Evolutionary conservation across 2,113 vertebrate species (phyloP), one percentile per base, ranked within the genome.

Genomic region (Coreoperca whiteheadi): DNA sequence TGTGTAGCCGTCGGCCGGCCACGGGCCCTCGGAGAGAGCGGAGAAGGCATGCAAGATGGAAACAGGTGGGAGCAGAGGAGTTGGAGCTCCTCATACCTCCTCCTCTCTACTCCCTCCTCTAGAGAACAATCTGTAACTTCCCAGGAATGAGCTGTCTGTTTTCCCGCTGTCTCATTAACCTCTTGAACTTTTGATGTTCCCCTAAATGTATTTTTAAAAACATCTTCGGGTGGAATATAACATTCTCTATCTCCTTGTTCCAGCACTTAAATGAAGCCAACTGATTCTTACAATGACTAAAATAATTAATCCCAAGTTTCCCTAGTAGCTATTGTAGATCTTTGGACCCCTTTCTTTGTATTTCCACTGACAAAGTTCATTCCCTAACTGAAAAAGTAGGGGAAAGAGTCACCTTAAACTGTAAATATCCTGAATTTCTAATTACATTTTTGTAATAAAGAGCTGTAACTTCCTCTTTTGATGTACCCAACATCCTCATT

Each of bases 161-260:
- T 60, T 82, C 34, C 53, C 15, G 0, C 57, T 66, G 54, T 50
- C 74, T 83, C 68, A 79, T 85, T 86, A 88, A 91, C 84, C 75
- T 79, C 23, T 64, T 78, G 72, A 86, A 70, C 85, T 64, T 30
- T 83, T 18, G 1, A 30, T 67, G 71, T 80, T 48, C 34, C n/a
- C 20, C 9, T 67, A 23, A 32, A 77, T 78, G 11, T 67, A 50
- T 30, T 77, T 25, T 67, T 63, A 60, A 70, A 82, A 77, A 41
- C 68, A 37, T 51, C 12, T n/a, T 48, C 16, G n/a, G 34, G 25
- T 63, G 80, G 18, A 25, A 10, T 46, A 5, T 39, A 74, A 48
- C n/a, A 34, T 23, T n/a, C 20, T 54, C 57, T 37, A 34, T 70
- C 66, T 34, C 30, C 48, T 39, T 32, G 41, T 60, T 65, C 34